phyloP scores from a whole-genome alignment of 2,797 vertebrate species.

The Oryzias dopingdopingensis region DNA sequence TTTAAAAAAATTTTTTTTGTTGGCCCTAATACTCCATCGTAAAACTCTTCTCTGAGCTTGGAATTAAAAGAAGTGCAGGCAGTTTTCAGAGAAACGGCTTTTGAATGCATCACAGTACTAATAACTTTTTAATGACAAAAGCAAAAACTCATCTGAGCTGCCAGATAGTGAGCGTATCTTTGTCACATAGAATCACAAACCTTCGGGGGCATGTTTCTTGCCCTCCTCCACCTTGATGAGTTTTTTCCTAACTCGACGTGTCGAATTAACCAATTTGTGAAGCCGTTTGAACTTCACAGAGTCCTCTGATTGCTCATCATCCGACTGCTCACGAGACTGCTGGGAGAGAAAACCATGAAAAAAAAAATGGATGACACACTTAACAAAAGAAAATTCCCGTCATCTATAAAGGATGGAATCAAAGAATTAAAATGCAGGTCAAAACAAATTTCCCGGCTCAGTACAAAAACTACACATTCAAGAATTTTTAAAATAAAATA shows the following conservation, averaged over 20 bases:
- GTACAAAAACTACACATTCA: constrained; percentile 5
- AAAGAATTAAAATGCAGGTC: accelerated
- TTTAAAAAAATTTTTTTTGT: no score
- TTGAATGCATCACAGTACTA: no score
- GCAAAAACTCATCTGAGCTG: background rate
- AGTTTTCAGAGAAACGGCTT: no score
- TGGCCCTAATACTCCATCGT: no score
- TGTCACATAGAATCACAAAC: constrained; percentile 66
- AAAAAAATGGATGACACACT: no score
- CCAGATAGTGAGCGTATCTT: background rate
- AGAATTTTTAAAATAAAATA: constrained; percentile 13
- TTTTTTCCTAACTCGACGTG: constrained; percentile 94
- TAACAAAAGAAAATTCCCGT: background rate
- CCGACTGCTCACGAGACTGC: constrained; percentile 96
- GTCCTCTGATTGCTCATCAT: constrained; percentile 96
- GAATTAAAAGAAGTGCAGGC: no score
- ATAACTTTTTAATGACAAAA: no score
- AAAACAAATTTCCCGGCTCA: background rate
- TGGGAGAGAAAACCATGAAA: constrained; percentile 9
- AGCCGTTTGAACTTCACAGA: constrained; percentile 96
- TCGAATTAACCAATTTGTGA: constrained; percentile 98
- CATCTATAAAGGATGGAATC: background rate
- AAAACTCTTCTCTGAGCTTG: no score
- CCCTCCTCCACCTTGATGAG: constrained; percentile 96
- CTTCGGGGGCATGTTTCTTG: constrained; percentile 90